Evolutionary conservation across 2,113 vertebrate genomes (phyloP).

Genomic region (Aegotheles bennettii): DNA sequence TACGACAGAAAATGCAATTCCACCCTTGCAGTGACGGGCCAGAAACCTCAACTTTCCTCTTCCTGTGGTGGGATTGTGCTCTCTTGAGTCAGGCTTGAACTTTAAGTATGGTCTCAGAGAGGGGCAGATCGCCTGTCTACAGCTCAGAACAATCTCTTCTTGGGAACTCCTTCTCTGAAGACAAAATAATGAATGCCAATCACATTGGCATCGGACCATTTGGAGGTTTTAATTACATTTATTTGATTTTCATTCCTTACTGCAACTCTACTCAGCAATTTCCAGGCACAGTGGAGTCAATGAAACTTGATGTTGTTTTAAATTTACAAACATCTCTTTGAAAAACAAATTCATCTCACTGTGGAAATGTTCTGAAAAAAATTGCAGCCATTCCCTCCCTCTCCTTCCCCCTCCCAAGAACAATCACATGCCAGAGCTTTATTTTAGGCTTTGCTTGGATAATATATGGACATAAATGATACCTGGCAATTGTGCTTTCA

Average conservation of each 20-base stretch:
- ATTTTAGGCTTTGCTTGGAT: neutral
- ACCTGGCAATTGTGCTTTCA: neutral
- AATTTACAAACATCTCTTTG: neutral
- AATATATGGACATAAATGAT: neutral
- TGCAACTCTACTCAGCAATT: neutral
- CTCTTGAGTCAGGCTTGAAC: neutral
- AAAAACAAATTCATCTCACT: neutral
- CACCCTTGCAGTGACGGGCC: neutral
- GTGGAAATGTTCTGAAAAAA: neutral
- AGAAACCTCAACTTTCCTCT: neutral
- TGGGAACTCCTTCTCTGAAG: neutral
- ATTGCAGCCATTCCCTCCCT: neutral
- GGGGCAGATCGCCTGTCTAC: neutral
- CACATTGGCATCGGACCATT: neutral
- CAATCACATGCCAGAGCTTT: neutral
- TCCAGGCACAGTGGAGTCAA: neutral
- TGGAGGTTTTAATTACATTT: constrained; percentile 27
- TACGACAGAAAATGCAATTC: neutral
- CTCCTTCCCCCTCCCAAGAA: neutral
- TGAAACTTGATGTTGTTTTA: constrained; percentile 16
- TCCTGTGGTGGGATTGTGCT: neutral
- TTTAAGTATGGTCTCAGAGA: neutral
- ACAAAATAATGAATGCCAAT: constrained; percentile 1
- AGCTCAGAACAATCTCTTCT: neutral
- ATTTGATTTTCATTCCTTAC: constrained; percentile 27